phyloP scores from a whole-genome alignment of 2,888 invertebrate genomes.

The Ochropleura leucogaster region DNA sequence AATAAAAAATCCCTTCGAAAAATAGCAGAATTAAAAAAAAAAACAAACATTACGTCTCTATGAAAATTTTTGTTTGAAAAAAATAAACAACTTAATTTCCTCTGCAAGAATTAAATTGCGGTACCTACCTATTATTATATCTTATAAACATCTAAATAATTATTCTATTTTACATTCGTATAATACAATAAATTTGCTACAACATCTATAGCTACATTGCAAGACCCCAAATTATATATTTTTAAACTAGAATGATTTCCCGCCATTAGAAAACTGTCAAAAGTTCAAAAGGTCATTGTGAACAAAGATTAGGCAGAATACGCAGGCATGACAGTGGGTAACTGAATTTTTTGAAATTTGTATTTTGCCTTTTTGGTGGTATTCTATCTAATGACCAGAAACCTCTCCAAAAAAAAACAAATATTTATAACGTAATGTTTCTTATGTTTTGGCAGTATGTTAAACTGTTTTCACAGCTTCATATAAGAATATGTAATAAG shows the following conservation, averaged over 20 bases:
- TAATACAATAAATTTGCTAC: constrained; percentile 79
- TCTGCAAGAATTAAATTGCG: constrained; percentile 26
- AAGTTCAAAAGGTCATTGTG: background rate
- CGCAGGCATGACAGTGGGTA: background rate
- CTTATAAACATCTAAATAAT: constrained; percentile 68
- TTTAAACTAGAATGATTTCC: constrained; percentile 23
- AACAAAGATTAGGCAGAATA: constrained; percentile 18
- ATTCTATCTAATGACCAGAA: constrained; percentile 10
- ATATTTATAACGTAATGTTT: background rate
- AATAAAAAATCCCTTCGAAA: background rate
- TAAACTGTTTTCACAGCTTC: background rate
- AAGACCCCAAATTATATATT: constrained; percentile 66
- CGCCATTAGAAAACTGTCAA: constrained; percentile 33
- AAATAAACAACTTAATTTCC: background rate
- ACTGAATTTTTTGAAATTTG: background rate
- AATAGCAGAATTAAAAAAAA: background rate
- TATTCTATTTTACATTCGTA: constrained; percentile 69
- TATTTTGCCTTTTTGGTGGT: background rate
- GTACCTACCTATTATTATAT: constrained; percentile 58
- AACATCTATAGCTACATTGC: constrained; percentile 80
- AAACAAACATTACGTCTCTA: background rate
- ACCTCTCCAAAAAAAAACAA: constrained; percentile 11
- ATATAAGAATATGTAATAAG: too few relatives aligned
- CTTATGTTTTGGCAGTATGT: constrained; percentile 33
- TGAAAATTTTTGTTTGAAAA: background rate